A percentile compares a stretch with the other conserved stretches of the same genome.
Conservation (phyloP, 2,113 vertebrate species). For the Grammomys dolichurus region DNA sequence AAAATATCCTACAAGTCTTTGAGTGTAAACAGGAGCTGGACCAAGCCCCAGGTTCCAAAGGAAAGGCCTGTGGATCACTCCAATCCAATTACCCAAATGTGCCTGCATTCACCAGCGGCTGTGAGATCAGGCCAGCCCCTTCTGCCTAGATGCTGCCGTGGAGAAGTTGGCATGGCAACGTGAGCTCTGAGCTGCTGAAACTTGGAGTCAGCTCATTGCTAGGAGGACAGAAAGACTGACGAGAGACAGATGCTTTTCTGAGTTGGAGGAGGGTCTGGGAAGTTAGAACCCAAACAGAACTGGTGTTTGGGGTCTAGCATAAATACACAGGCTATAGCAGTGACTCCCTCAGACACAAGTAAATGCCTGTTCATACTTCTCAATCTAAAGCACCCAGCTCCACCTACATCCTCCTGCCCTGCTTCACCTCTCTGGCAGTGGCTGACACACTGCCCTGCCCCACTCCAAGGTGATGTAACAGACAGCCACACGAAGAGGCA, state of each 20-base stretch:
- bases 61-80: constrained; percentile 52
- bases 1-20: background rate
- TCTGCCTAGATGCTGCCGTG: constrained; percentile 76
- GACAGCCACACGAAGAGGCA: background rate
- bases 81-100: constrained; percentile 72
- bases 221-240: constrained; percentile 69
- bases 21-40: constrained; percentile 35
- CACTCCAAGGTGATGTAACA: background rate
- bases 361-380: background rate
- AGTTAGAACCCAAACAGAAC: background rate
- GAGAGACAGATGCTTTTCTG: constrained; percentile 60
- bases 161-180: constrained; percentile 88
- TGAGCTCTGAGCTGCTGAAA: constrained; percentile 76
- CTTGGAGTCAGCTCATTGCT: constrained; percentile 69
- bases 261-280: constrained; percentile 46
- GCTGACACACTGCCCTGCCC: background rate
- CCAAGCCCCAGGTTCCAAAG: constrained; percentile 54
- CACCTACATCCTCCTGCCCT: background rate
- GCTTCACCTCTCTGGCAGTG: background rate
- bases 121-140: constrained; percentile 73
- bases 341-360: background rate
- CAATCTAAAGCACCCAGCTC: background rate
- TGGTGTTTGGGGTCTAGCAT: background rate
- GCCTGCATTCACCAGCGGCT: constrained; percentile 59
- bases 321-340: background rate